phyloP scores from a whole-genome alignment of 2,797 vertebrate genomes.

The Momotus momota region DNA sequence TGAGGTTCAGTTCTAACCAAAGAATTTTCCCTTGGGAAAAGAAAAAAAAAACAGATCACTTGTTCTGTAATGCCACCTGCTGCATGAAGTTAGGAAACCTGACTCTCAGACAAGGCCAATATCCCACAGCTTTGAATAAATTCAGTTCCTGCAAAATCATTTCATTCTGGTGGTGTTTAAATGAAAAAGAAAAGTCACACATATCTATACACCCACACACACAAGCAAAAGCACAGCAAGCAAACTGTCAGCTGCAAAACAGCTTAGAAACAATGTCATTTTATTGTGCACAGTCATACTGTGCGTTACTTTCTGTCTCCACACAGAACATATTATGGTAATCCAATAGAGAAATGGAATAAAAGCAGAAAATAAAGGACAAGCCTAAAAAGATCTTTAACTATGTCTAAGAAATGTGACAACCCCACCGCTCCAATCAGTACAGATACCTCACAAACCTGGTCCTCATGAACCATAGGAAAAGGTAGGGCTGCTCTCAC shows the following conservation, averaged over 20 bases:
- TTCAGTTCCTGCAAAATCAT: neutral
- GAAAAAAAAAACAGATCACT: neutral
- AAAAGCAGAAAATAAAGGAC: neutral
- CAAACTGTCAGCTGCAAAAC: neutral
- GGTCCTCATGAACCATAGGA: neutral
- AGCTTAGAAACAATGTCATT: neutral
- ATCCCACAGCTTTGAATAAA: neutral
- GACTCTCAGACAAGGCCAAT: neutral
- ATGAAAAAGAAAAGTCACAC: neutral
- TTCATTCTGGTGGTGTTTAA: neutral
- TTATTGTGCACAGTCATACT: neutral
- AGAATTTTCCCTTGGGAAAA: neutral
- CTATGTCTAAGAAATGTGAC: neutral
- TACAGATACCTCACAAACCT: neutral
- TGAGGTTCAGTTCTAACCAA: neutral
- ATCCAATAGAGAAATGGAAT: neutral
- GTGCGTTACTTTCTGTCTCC: neutral
- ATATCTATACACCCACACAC: neutral
- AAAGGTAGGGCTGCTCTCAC: neutral
- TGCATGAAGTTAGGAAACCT: conserved; percentile 37
- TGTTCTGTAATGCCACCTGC: conserved; percentile 71
- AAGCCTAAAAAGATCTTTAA: neutral
- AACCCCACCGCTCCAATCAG: fast-evolving
- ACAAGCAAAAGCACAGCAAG: neutral
- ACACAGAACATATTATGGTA: neutral